Conservation (phyloP, 1,140 invertebrate genomes). For the Dendroctonus valens region DNA sequence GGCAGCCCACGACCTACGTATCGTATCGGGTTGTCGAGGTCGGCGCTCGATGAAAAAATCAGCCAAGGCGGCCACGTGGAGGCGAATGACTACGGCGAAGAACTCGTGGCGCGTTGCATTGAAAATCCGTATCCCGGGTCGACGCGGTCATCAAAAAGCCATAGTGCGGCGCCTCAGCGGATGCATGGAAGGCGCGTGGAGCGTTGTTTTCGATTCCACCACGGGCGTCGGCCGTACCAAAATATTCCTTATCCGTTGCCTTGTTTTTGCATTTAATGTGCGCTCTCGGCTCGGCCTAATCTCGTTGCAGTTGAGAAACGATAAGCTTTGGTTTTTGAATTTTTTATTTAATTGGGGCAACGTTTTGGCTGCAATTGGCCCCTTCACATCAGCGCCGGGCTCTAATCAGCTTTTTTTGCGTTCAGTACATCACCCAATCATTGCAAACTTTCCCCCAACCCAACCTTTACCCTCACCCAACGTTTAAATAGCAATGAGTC, state of each 20-base stretch:
- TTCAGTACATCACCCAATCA: no score
- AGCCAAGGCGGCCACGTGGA: constrained; percentile 49
- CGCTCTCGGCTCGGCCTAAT: no score
- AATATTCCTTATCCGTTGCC: constrained; percentile 8
- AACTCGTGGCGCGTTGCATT: constrained; percentile 39
- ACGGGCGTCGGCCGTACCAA: constrained; percentile 7
- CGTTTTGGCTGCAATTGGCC: no score
- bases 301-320: no score
- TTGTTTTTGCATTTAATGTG: no score
- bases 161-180: constrained; percentile 40
- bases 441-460: no score
- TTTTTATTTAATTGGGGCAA: no score
- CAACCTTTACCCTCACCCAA: no score
- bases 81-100: constrained; percentile 48
- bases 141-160: constrained; percentile 33
- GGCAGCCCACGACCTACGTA: constrained; percentile 47
- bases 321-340: no score
- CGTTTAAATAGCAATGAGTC: no score
- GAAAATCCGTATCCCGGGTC: constrained; percentile 31
- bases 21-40: constrained; percentile 52
- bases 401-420: no score
- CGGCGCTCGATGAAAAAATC: constrained; percentile 50
- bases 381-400: no score
- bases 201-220: constrained; percentile 7
- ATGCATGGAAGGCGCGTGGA: constrained; percentile 12